Evolutionary conservation across 1,140 invertebrate species (phyloP).

Genomic region (Meloidogyne hapla): DNA sequence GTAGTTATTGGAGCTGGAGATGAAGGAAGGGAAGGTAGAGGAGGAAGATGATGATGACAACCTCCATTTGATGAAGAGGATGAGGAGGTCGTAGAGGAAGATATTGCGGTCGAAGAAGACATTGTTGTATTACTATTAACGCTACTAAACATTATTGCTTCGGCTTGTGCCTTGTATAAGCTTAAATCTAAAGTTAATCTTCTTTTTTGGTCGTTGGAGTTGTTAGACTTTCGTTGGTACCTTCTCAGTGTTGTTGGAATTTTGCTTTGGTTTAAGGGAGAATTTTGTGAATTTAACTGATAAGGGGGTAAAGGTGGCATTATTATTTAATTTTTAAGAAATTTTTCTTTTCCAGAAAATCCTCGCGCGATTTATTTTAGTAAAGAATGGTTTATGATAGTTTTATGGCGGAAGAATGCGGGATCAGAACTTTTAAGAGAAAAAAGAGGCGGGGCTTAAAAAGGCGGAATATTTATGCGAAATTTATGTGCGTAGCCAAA

Average conservation of each 20-base stretch:
- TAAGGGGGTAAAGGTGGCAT: not conserved
- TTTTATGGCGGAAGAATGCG: not conserved
- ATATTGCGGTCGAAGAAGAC: not conserved
- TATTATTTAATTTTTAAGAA: not conserved
- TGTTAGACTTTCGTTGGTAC: not conserved
- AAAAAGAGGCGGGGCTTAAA: slow-evolving; percentile 1
- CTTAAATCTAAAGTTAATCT: slow-evolving; percentile 6
- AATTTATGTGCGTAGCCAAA: not conserved
- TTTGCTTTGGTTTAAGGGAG: not conserved
- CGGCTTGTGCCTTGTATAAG: not conserved
- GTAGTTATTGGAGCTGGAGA: slow-evolving; percentile 5
- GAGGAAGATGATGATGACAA: not conserved
- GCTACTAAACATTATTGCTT: slow-evolving; percentile 3
- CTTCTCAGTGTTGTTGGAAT: not conserved
- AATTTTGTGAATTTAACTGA: slow-evolving; percentile 21
- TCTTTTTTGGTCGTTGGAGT: not conserved
- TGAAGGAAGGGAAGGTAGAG: slow-evolving; percentile 2
- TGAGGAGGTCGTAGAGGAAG: not conserved
- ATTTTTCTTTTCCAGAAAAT: not conserved
- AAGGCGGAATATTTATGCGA: slow-evolving; percentile 8
- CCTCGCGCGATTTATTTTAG: not conserved
- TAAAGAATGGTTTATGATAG: not conserved
- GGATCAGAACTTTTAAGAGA: not conserved
- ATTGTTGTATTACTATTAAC: not conserved
- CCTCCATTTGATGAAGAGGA: not conserved